Evolutionary conservation across 2,888 invertebrate species (phyloP), one percentile per base, ranked within the genome.

Genomic region (Plebejus argus): DNA sequence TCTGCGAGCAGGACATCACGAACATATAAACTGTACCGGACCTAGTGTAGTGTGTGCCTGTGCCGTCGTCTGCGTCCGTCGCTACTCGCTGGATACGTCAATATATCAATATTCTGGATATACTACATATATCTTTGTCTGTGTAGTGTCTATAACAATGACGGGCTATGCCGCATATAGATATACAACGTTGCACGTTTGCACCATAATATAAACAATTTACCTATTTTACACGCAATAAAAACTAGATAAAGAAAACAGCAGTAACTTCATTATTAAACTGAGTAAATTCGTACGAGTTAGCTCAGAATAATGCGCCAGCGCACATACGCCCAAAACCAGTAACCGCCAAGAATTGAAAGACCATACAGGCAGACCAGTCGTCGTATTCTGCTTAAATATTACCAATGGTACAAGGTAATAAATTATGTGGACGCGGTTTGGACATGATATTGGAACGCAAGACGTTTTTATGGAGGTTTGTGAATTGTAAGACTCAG

Each of bases 1-100:
- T 91, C 61, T 94, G 94, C 80, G 92, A 93, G 78, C 81, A 87
- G 72, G 85, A 86, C 75, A 81, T 89, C 56, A 81, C 49, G 66
- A 74, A 74, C 23, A 74, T 74, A 74, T 74, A 74, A 28, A 74
- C 20, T 28, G 15, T 61, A 23, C 28, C 28, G 28, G 66, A 28
- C 15, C 66, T 66, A 66, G 66, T 66, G 66, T 15, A 66, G 61
- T 61, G 23, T 61, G 61, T 61, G 61, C 56, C n/a, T 61, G 23
- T 23, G 61, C 20, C 20, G 15, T 66, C 6, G 28, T 28, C 28
- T 28, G 28, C 66, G 28, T 66, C 66, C 28, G 23, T 66, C 28
- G 66, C 28, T 28, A 28, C 28, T 28, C 28, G 28, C 15, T 49
- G 15, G 15, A 49, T 15, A 15, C 49, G 49, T 49, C 49, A 3